Percentiles rank a stretch among this genome's conserved stretches.
These are phyloP conservation scores for Micrasema longulum DNA, from an alignment of 1,140 invertebrate genomes.

Conservation along the genomic window DNA sequence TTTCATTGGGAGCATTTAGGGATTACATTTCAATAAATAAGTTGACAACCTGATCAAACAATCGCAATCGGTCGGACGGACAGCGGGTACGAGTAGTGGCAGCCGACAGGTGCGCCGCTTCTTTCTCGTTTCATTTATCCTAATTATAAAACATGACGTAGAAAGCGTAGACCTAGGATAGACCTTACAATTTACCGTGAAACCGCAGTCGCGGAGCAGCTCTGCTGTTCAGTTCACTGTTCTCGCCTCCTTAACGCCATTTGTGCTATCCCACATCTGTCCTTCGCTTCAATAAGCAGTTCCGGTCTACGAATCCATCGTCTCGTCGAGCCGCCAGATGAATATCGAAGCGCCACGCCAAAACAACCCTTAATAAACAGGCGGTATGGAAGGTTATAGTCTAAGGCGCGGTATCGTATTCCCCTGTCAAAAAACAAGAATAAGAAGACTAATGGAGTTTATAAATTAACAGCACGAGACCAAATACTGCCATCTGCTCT, in stretches of 20 bases:
- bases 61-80: too few species aligned
- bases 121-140: too few species aligned
- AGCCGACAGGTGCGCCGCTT: too few species aligned
- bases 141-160: too few species aligned
- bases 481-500: slow-evolving; percentile 23
- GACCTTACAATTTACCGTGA: slow-evolving; percentile 14
- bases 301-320: slow-evolving; percentile 49
- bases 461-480: slow-evolving; percentile 33
- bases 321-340: neutral
- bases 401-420: neutral
- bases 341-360: neutral
- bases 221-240: neutral
- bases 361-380: slow-evolving; percentile 9
- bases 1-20: too few species aligned
- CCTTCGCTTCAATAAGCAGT: slow-evolving; percentile 52
- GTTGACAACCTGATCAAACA: too few species aligned
- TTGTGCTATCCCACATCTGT: slow-evolving; percentile 47
- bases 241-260: slow-evolving; percentile 21
- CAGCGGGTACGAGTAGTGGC: too few species aligned
- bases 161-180: too few species aligned
- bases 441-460: slow-evolving; percentile 30
- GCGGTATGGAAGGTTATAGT: neutral
- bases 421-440: slow-evolving; percentile 6
- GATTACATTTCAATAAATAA: too few species aligned
- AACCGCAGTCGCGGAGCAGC: slow-evolving; percentile 11